Percentiles rank a stretch among this genome's conserved stretches.
phyloP scores from a whole-genome alignment of 2,888 invertebrate species.

The Linyphia triangularis region DNA sequence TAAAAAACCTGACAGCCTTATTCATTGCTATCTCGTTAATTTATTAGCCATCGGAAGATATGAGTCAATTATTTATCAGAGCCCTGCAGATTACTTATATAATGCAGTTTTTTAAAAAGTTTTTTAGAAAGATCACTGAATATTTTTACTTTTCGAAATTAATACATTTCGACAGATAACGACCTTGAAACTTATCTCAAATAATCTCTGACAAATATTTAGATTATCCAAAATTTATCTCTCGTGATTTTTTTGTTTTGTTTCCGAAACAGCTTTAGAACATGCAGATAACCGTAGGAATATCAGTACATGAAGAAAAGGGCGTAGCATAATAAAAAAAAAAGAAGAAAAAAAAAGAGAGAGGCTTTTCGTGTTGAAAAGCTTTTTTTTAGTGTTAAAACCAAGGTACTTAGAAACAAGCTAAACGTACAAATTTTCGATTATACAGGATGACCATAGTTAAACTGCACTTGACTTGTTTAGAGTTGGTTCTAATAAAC shows the following conservation, averaged over 20 bases:
- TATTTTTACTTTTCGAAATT: background rate
- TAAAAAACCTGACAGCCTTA: conserved; percentile 9
- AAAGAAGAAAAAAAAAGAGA: background rate
- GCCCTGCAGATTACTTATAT: conserved; percentile 14
- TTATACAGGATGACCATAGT: too few species aligned
- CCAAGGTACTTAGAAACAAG: too few species aligned
- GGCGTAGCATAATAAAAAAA: background rate
- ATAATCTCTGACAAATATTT: conserved; percentile 50
- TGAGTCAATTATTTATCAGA: conserved; percentile 40
- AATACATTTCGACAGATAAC: background rate
- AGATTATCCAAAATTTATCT: conserved; percentile 20
- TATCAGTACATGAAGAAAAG: background rate
- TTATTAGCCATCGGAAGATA: conserved; percentile 1
- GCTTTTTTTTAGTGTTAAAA: too few species aligned
- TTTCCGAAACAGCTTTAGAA: background rate
- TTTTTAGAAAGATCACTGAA: background rate
- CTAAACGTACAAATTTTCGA: too few species aligned
- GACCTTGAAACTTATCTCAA: conserved; percentile 49
- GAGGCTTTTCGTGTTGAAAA: background rate
- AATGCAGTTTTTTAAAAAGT: background rate
- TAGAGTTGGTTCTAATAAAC: too few species aligned
- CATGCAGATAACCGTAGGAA: background rate
- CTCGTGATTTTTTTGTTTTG: conserved; percentile 6
- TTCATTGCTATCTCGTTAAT: conserved; percentile 28
- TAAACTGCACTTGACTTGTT: too few species aligned